A percentile compares a stretch with the other conserved stretches of the same genome.
Evolutionary conservation across 2,113 vertebrate genomes (phyloP).

Genomic region (Sula dactylatra): DNA sequence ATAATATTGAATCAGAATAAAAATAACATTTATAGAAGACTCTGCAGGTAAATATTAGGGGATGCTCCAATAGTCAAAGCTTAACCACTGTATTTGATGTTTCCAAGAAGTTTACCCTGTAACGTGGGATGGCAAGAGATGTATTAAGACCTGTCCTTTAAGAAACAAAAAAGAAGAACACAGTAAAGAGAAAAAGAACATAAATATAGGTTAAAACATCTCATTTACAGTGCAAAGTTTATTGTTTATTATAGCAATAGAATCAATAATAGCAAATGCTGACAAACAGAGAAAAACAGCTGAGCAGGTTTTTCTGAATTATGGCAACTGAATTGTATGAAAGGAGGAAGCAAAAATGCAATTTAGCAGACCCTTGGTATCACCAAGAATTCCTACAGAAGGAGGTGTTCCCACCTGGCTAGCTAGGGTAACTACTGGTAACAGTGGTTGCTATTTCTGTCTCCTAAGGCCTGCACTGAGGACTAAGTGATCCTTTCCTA

Average conservation of each 20-base stretch:
- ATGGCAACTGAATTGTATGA: background rate
- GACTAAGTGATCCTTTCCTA: background rate
- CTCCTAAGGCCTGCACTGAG: background rate
- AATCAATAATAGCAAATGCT: background rate
- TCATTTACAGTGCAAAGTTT: background rate
- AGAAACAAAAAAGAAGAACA: background rate
- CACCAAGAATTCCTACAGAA: background rate
- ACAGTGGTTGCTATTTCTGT: background rate
- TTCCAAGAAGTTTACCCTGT: background rate
- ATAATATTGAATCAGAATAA: background rate
- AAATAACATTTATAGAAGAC: background rate
- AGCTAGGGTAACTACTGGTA: background rate
- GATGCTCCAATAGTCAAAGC: background rate
- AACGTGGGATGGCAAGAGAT: background rate
- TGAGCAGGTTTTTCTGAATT: background rate
- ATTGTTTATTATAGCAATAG: background rate
- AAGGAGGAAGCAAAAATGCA: background rate
- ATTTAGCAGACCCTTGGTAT: background rate
- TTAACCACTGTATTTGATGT: background rate
- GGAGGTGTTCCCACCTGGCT: background rate
- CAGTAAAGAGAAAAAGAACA: background rate
- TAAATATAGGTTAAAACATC: background rate
- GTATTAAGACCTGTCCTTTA: background rate
- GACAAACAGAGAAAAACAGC: background rate
- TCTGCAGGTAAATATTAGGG: background rate